Base-by-base conservation (phyloP, 2,113 vertebrate species). In the Nanorana parkeri region DNA sequence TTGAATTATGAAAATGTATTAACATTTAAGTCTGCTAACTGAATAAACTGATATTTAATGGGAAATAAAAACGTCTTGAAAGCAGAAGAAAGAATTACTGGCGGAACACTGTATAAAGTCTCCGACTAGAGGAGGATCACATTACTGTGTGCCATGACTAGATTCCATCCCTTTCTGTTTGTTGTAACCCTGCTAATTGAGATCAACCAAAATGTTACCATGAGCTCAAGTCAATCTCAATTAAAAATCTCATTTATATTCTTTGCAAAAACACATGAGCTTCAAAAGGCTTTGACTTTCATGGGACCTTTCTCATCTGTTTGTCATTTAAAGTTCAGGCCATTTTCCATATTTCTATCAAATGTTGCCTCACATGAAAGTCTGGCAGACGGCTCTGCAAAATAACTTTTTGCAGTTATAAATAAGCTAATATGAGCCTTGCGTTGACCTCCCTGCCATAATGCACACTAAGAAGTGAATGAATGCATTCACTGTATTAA, bases 221-320 rank as follows among this genome's bases (percentile, higher is more conserved):
- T 89, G 89, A 93, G 86, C 88, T 90, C 89, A 90, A 94, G 94
- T 96, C 96, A 94, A 87, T 90, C 92, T 94, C 93, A 96, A 96
- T 97, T 96, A 96, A 97, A 96, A 95, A 94, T 89, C 87, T 87
- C 92, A 95, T 97, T 94, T 93, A 89, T 96, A 94, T 95, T 93
- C 90, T 86, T 58, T 85, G 73, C 89, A 89, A 87, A 92, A 94
- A 93, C 94, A 93, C 92, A 94, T 90, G 92, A 92, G 89, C 89
- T 94, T 93, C 89, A 90, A 87, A 91, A 89, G 91, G 88, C 90
- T 94, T 93, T 91, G 92, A 94, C 94, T 94, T 95, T 92, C 91
- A 91, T 90, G 76, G 84, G 90, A 90, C 87, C 89, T 88, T 36
- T 91, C 90, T 96, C 96, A 96, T 97, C 95, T 97, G 96, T 94